Conservation (phyloP, 2,113 vertebrate species). For the Andinoacara biseriatus region DNA sequence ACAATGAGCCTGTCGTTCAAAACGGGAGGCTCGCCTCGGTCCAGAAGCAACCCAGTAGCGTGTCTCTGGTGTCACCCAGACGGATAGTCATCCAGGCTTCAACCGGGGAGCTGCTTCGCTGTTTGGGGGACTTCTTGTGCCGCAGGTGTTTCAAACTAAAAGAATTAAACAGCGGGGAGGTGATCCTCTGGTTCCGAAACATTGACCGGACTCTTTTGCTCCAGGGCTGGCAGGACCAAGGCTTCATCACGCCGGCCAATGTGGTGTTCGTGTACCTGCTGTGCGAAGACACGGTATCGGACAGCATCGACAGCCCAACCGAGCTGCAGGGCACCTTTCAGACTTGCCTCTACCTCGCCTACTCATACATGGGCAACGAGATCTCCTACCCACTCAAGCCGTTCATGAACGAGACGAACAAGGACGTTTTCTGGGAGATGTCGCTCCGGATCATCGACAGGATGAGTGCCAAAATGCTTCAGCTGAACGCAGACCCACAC, state of each 20-base stretch:
- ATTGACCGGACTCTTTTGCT: constrained; percentile 94
- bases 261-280: constrained; percentile 97
- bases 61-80: constrained; percentile 83
- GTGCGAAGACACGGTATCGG: constrained; percentile 88
- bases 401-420: constrained; percentile 92
- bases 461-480: constrained; percentile 95
- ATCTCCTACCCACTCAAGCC: constrained; percentile 99
- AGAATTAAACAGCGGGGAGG: constrained; percentile 89
- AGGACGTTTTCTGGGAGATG: constrained; percentile 95
- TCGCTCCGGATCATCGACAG: constrained; percentile 91
- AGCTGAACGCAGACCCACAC: constrained; percentile 94
- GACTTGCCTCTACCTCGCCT: constrained; percentile 96
- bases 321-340: constrained; percentile 95
- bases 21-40: constrained; percentile 69
- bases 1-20: constrained; percentile 13
- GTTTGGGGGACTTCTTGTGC: constrained; percentile 94
- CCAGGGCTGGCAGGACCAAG: constrained; percentile 98
- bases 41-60: constrained; percentile 78
- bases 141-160: constrained; percentile 92
- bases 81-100: constrained; percentile 94
- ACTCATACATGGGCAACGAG: constrained; percentile 98
- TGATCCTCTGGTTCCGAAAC: constrained; percentile 95
- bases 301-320: constrained; percentile 83
- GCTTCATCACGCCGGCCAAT: constrained; percentile 96
- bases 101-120: constrained; percentile 94